These are phyloP conservation scores for Synaphobranchus kaupii DNA, from an alignment of 2,797 vertebrate genomes.

Conservation along the genomic window DNA sequence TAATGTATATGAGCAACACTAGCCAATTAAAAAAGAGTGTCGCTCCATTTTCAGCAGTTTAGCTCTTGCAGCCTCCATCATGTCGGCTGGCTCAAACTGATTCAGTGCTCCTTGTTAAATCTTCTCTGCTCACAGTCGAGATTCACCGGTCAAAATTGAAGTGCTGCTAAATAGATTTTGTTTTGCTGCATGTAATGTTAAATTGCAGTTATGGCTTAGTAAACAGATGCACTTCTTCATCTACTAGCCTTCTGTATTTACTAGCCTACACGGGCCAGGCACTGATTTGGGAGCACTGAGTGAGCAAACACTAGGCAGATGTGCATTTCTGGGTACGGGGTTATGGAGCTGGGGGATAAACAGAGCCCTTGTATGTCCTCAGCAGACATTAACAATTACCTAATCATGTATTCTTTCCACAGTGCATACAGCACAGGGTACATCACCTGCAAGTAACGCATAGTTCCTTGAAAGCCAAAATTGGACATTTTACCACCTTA, in stretches of 20 bases:
- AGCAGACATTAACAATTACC: neutral
- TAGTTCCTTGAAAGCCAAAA: conserved; percentile 20
- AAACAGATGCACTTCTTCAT: neutral
- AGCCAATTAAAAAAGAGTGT: neutral
- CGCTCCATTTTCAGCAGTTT: neutral
- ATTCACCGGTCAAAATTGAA: neutral
- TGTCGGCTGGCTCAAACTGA: neutral
- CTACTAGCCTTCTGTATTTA: neutral
- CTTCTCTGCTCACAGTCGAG: neutral
- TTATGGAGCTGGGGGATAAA: neutral
- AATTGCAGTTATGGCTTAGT: neutral
- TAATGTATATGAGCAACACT: neutral
- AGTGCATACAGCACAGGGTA: neutral
- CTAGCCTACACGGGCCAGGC: neutral
- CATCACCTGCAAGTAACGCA: neutral
- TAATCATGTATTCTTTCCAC: neutral
- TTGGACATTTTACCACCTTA: neutral
- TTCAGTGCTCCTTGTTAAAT: neutral
- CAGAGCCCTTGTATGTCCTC: neutral
- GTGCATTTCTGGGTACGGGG: neutral
- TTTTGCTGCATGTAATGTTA: neutral
- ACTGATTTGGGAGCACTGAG: neutral
- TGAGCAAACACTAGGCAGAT: neutral
- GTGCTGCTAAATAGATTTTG: neutral
- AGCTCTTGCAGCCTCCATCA: neutral